phyloP scores from a whole-genome alignment of 2,888 invertebrate species.

The Dinocampus coccinellae region DNA sequence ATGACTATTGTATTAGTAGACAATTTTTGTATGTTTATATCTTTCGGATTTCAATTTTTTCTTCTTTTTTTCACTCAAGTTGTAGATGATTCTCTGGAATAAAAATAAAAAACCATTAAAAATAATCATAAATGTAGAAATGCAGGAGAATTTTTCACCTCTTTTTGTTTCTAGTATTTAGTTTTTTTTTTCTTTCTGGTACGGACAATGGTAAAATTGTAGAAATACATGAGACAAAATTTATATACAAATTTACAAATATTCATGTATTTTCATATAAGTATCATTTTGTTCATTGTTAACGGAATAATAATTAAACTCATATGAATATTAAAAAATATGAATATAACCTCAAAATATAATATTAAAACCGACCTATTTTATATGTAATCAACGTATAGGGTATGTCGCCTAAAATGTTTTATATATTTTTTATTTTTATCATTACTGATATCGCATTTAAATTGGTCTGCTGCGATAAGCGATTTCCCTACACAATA shows the following conservation, averaged over 20 bases:
- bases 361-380: background rate
- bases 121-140: background rate
- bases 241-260: background rate
- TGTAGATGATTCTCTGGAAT: background rate
- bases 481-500: constrained; percentile 27
- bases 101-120: background rate
- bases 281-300: background rate
- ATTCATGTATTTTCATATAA: background rate
- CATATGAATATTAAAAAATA: background rate
- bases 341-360: background rate
- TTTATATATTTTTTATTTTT: too few species aligned
- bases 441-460: constrained; percentile 1
- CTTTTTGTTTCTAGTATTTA: too few species aligned
- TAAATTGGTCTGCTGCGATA: constrained; percentile 1
- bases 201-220: background rate
- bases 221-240: background rate
- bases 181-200: too few species aligned
- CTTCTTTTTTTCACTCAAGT: background rate
- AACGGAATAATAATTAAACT: background rate
- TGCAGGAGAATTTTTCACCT: too few species aligned
- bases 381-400: background rate
- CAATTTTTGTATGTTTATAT: background rate
- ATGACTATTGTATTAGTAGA: background rate
- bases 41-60: background rate
- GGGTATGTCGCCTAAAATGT: background rate